Percentiles rank a stretch among this genome's conserved stretches.
Conservation (phyloP, 2,113 vertebrate genomes). For the Pampusana beccarii region DNA sequence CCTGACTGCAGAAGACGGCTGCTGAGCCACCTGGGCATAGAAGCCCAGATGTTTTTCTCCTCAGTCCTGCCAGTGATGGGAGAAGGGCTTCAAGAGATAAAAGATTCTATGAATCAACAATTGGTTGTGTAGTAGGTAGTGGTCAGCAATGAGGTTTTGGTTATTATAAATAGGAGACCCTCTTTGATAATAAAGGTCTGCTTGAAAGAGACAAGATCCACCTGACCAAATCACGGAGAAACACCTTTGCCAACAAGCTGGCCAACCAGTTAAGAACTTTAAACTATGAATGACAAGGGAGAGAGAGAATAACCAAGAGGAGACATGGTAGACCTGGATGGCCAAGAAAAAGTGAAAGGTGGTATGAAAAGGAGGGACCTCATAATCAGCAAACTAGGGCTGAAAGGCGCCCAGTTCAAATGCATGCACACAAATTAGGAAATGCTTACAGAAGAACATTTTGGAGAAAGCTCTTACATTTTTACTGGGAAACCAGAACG, state of each 20-base stretch:
- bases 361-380: background rate
- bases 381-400: background rate
- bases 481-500: background rate
- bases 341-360: background rate
- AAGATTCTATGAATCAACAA: background rate
- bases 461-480: background rate
- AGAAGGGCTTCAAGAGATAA: background rate
- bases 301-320: background rate
- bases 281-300: background rate
- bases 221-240: fast-evolving
- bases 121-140: background rate
- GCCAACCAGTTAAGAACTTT: background rate
- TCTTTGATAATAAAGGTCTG: background rate
- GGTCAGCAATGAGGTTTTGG: background rate
- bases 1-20: background rate
- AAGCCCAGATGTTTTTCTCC: background rate
- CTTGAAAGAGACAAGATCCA: background rate
- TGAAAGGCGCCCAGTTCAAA: background rate
- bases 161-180: background rate
- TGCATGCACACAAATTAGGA: background rate
- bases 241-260: background rate
- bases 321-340: background rate
- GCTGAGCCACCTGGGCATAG: background rate
- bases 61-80: background rate
- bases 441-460: background rate